Base-by-base conservation (phyloP, 2,113 vertebrate species). In the Osmerus eperlanus region DNA sequence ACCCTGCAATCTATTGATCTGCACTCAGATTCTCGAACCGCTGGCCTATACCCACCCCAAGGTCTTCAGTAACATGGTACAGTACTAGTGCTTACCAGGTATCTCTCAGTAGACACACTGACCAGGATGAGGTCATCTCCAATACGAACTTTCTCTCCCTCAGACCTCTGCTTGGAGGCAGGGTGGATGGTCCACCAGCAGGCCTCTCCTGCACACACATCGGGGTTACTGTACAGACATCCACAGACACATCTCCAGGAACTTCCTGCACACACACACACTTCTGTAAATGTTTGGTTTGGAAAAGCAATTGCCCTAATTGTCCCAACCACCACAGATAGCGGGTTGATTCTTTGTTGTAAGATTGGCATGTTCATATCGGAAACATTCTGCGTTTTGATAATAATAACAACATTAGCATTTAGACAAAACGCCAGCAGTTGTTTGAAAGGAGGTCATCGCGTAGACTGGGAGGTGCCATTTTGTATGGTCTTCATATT, bases 141-240 rank as follows among this genome's bases (percentile, higher is more conserved):
- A 69, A 99, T 99, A 67, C 97, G 92, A 72, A 99, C 97, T 66
- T 99, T 99, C 88, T 99, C 97, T 88, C 97, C 97, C 84, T 98
- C 97, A 0, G 97, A 99, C 55, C 97, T 95, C 87, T 98, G 97
- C 85, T 99, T 99, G 70, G 97, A 99, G 55, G 97, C 95, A 41
- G 97, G 97, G 72, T 98, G 97, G 84, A 98, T 99, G 53, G 96
- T 99, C 97, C 97, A 99, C 97, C 97, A 99, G 81, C 97, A 98
- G 56, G 96, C 91, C 82, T 99, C 97, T 82, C 97, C 97, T 99
- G 65, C 55, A 79, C 7, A 67, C 32, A 70, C 15, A 60, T 16
- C 77, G 3, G 25, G 67, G n/a, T 69, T 23, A n/a, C n/a, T n/a
- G n/a, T n/a, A 3, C 51, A 23, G 9, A 68, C 47, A 25, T 2